These are phyloP conservation scores for Panthera leo DNA, from an alignment of 2,113 vertebrate genomes.

Conservation along the genomic window DNA sequence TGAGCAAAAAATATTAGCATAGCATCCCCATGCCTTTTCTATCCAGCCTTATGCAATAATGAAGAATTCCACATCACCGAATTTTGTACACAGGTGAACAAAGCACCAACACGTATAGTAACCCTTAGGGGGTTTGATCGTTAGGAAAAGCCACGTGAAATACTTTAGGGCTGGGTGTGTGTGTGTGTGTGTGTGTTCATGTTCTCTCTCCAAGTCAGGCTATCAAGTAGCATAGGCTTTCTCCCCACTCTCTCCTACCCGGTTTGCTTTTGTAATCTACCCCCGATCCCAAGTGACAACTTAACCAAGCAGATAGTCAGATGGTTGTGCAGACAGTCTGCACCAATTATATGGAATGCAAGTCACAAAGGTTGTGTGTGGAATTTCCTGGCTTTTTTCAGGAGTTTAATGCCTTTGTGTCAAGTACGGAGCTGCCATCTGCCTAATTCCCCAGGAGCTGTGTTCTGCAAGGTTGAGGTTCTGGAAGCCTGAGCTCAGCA, in stretches of 20 bases:
- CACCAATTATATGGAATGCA: neutral
- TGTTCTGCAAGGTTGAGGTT: neutral
- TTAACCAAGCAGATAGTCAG: neutral
- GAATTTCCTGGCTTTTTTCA: neutral
- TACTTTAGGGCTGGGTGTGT: too few relatives aligned
- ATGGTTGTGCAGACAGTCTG: neutral
- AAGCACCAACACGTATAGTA: neutral
- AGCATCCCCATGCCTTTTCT: neutral
- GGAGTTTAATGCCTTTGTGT: neutral
- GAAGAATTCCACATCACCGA: neutral
- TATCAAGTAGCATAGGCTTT: neutral
- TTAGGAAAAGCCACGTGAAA: neutral
- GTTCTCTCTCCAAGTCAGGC: neutral
- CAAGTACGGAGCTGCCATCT: neutral
- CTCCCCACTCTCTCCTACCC: neutral
- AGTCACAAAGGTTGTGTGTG: neutral
- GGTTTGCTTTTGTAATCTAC: neutral
- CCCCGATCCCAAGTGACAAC: neutral
- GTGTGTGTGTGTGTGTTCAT: neutral
- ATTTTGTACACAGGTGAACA: neutral
- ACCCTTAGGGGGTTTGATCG: neutral
- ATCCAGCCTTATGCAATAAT: neutral
- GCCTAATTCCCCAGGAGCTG: neutral
- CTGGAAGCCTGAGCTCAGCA: neutral
- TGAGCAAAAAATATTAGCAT: neutral